phyloP scores from a whole-genome alignment of 2,113 vertebrate genomes.

The crab-eating macaque (Macaca fascicularis) region T2T-MFA8v1.1 NC_088380.1:76490001-76490500 shows the following conservation, averaged over 20 bases:
- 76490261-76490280: neutral
- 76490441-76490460: neutral
- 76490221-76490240: neutral
- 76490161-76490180: neutral
- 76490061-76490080: neutral
- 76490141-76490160: neutral
- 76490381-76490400: accelerated
- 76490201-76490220: neutral
- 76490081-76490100: neutral
- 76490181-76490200: neutral
- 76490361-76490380: neutral
- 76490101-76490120: neutral
- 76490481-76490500: neutral
- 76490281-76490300: neutral
- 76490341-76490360: neutral
- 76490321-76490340: neutral
- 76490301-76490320: neutral
- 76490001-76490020: neutral
- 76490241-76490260: neutral
- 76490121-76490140: neutral
- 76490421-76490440: neutral
- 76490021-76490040: neutral
- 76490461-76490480: neutral
- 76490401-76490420: neutral
- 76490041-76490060: neutral